Conservation (phyloP, 1,140 invertebrate species). For the Ostrea edulis region DNA sequence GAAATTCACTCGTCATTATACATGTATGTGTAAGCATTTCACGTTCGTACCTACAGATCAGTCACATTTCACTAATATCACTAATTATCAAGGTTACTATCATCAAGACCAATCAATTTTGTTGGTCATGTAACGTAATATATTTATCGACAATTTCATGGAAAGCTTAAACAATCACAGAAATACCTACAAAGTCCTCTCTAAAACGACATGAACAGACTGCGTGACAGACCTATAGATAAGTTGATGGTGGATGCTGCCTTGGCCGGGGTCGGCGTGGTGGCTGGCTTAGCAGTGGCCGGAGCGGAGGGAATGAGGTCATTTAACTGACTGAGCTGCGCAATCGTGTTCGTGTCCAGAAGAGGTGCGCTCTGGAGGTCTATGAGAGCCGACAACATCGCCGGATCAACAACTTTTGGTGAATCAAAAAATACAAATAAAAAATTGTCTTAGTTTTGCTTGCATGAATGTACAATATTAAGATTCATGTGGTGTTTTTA, state of each 20-base stretch:
- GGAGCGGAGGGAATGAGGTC: background rate
- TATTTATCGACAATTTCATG: too few species aligned
- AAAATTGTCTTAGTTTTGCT: background rate
- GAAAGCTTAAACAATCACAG: too few species aligned
- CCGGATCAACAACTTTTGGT: slow-evolving; percentile 3
- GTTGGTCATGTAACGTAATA: too few species aligned
- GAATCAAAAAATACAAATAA: background rate
- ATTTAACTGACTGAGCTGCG: slow-evolving; percentile 14
- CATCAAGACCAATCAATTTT: too few species aligned
- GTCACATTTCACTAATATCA: too few species aligned
- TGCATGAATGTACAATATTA: background rate
- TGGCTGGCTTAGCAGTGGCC: background rate
- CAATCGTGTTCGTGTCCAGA: background rate
- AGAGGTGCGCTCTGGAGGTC: background rate
- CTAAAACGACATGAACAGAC: too few species aligned
- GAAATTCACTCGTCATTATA: too few species aligned
- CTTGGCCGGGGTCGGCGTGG: background rate
- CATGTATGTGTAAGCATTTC: too few species aligned
- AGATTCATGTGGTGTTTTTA: too few species aligned
- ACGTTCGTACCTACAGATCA: too few species aligned
- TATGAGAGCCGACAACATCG: slow-evolving; percentile 28
- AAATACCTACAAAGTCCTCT: too few species aligned
- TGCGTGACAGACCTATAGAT: background rate
- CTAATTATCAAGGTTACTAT: too few species aligned
- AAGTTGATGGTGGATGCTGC: background rate